phyloP scores from a whole-genome alignment of 2,888 invertebrate genomes.

The Selenia dentaria region DNA sequence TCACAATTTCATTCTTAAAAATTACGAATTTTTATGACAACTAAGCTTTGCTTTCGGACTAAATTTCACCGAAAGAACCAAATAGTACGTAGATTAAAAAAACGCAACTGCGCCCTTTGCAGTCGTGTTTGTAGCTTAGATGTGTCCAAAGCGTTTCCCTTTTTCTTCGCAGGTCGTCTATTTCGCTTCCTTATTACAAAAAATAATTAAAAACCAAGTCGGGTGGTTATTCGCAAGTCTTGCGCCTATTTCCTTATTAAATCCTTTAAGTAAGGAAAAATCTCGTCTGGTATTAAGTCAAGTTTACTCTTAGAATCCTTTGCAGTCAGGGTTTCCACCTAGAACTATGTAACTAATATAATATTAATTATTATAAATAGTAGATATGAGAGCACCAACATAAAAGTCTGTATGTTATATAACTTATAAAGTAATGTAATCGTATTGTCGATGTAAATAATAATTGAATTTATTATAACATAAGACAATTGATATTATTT shows the following conservation, averaged over 20 bases:
- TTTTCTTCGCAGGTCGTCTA: slow-evolving; percentile 12
- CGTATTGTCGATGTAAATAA: too few relatives aligned
- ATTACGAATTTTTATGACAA: too few relatives aligned
- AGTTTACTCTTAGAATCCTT: slow-evolving; percentile 27
- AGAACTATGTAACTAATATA: too few relatives aligned
- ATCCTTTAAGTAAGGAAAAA: slow-evolving; percentile 28
- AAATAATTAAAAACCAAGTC: slow-evolving; percentile 34
- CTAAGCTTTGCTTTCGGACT: too few relatives aligned
- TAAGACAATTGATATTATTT: too few relatives aligned
- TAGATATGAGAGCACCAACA: too few relatives aligned
- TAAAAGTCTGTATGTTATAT: too few relatives aligned
- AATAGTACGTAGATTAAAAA: not conserved
- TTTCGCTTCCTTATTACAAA: slow-evolving; percentile 24
- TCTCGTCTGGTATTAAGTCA: slow-evolving; percentile 32
- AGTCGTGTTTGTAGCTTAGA: not conserved
- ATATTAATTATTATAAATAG: too few relatives aligned
- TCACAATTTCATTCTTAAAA: too few relatives aligned
- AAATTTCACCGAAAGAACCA: too few relatives aligned
- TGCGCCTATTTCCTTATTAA: slow-evolving; percentile 33
- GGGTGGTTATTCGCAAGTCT: slow-evolving; percentile 23
- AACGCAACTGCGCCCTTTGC: not conserved
- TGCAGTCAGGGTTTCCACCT: slow-evolving; percentile 21
- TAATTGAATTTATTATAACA: too few relatives aligned
- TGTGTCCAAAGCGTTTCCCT: slow-evolving; percentile 2
- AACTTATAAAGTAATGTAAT: too few relatives aligned